A percentile compares a stretch with the other conserved stretches of the same genome.
These are phyloP conservation scores for Diadromus collaris DNA, from an alignment of 2,888 invertebrate genomes.

Conservation along the genomic window DNA sequence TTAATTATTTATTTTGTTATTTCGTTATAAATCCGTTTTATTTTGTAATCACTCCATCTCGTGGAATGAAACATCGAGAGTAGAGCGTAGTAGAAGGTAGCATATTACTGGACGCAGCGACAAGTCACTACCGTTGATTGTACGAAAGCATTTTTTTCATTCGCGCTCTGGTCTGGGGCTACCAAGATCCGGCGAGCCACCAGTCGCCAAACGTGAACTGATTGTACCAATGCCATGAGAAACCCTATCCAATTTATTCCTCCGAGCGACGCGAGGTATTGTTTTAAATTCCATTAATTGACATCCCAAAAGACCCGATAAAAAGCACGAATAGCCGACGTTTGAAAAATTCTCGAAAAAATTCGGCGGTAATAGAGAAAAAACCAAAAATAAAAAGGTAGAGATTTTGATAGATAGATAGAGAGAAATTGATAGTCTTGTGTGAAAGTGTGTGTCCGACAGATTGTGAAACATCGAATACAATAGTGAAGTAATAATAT, in stretches of 20 bases:
- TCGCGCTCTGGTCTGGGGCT: conserved; percentile 30
- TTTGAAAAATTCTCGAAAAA: background rate
- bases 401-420: conserved; percentile 2
- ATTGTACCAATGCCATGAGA: conserved; percentile 59
- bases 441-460: conserved; percentile 33
- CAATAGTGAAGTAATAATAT: conserved; percentile 30
- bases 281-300: background rate
- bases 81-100: conserved; percentile 10
- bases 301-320: conserved; percentile 7
- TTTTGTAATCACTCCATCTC: background rate
- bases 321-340: conserved; percentile 3
- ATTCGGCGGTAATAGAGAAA: conserved; percentile 8
- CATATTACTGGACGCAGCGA: conserved; percentile 60
- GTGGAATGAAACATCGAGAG: conserved; percentile 47
- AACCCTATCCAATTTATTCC: conserved; percentile 18
- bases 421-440: conserved; percentile 14
- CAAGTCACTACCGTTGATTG: conserved; percentile 76
- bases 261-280: conserved; percentile 23
- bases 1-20: too few relatives aligned
- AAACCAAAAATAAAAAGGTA: conserved; percentile 18
- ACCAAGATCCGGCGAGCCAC: conserved; percentile 18
- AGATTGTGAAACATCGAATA: conserved; percentile 39
- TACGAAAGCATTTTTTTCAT: conserved; percentile 75
- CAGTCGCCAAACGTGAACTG: conserved; percentile 38
- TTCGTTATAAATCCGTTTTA: conserved; percentile 56